A percentile compares a stretch with the other conserved stretches of the same genome.
phyloP scores from a whole-genome alignment of 37 sponge, comb jelly and placozoan genomes.

The Spongilla lacustris region DNA sequence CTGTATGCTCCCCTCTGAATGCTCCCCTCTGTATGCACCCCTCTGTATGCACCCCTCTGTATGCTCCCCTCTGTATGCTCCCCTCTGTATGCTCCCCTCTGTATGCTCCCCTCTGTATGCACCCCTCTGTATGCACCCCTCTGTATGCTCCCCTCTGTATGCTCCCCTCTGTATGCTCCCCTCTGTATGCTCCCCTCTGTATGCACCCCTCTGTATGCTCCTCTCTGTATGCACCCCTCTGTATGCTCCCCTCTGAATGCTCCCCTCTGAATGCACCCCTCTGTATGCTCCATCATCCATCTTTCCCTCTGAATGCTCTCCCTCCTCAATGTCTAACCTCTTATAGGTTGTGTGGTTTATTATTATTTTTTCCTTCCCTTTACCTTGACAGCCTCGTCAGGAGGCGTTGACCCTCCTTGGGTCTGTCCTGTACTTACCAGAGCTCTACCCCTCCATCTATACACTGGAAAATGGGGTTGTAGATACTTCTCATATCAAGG shows the following conservation, averaged over 20 bases:
- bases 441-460: slow-evolving; percentile 9
- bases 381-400: slow-evolving; percentile 23
- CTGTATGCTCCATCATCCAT: neutral
- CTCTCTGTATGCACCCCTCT: neutral
- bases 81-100: neutral
- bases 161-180: neutral
- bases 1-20: too few relatives aligned
- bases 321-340: neutral
- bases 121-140: neutral
- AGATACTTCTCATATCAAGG: neutral
- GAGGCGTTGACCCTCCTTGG: slow-evolving; percentile 61
- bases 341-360: neutral
- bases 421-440: slow-evolving; percentile 45
- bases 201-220: neutral
- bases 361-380: neutral
- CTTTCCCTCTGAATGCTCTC: neutral
- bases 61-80: neutral
- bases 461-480: neutral
- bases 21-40: neutral
- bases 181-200: too few relatives aligned
- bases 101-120: neutral
- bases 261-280: neutral
- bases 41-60: neutral
- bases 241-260: neutral
- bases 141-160: neutral